These are phyloP conservation scores for Caranx melampygus DNA, from an alignment of 2,113 vertebrate genomes.

Conservation along the genomic window DNA sequence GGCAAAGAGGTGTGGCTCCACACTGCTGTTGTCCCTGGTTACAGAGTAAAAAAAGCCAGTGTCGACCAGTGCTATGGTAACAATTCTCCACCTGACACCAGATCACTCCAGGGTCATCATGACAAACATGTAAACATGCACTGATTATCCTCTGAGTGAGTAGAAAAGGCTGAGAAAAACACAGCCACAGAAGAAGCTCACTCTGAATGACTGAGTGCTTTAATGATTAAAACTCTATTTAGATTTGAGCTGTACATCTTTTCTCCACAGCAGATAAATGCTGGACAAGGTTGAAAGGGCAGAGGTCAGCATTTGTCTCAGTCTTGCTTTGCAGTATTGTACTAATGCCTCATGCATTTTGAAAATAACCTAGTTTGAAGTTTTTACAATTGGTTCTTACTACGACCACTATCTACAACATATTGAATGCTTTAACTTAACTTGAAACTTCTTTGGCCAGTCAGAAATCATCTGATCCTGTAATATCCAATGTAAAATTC, in stretches of 20 bases:
- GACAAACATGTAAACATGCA: neutral
- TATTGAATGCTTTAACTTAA: too few relatives aligned
- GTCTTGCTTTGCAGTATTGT: too few relatives aligned
- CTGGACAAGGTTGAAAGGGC: slow-evolving; percentile 85
- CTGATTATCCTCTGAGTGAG: neutral
- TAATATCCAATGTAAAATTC: too few relatives aligned
- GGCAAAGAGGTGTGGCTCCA: slow-evolving; percentile 92
- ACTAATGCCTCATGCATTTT: too few relatives aligned
- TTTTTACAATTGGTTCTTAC: too few relatives aligned
- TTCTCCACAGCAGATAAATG: slow-evolving; percentile 88
- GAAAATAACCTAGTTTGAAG: too few relatives aligned
- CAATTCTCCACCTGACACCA: slow-evolving; percentile 83
- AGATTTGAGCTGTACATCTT: slow-evolving; percentile 83
- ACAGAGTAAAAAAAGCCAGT: slow-evolving; percentile 88
- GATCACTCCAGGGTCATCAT: neutral
- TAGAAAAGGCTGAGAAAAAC: neutral
- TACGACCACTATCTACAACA: too few relatives aligned
- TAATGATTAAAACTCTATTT: neutral
- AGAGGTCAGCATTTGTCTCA: slow-evolving; percentile 76
- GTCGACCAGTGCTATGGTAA: slow-evolving; percentile 89
- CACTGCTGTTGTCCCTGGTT: slow-evolving; percentile 76
- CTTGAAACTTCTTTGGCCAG: too few relatives aligned
- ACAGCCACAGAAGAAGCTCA: neutral
- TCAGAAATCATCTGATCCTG: too few relatives aligned
- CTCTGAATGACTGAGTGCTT: neutral